Evolutionary conservation across 2,888 invertebrate species (phyloP), one percentile per base, ranked within the genome.

Genomic region (Tanypteryx hageni): DNA sequence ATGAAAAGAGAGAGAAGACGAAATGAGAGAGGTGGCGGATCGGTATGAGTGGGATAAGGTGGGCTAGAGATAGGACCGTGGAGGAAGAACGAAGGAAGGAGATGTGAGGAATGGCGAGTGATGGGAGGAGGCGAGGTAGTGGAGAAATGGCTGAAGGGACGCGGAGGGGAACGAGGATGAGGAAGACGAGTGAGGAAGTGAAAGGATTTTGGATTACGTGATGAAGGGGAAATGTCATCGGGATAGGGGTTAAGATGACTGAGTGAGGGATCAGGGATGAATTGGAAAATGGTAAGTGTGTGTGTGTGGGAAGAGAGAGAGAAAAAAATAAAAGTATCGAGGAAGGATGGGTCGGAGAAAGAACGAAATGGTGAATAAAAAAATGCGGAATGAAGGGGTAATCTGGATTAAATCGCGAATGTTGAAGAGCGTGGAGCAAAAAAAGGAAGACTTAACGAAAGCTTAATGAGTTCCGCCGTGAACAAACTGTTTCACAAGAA

Each of bases 161-260:
- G 76, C 5, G 11, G 76, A n/a, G 76, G 18, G 5, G 76, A n/a
- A 31, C 58, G 57, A 57, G 85, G 59, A n/a, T 5, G 59, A 14
- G 14, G 27, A 56, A 57, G 89, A 18, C 18, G 89, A n/a, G 27
- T 16, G 16, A 7, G 10, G 18, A 14, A 56, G 44, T 44, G 89
- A 68, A 68, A 89, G 64, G 89, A 44, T 44, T 89, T 31, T 31
- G 89, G 68, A 89, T 89, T 68, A 68, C 89, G 64, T 68, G 89
- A 89, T 68, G 68, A 68, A 44, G 68, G 89, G 68, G 61, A 89
- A 44, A 27, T 86, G 68, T 89, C 64, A 89, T 58, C 61, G 56
- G 68, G 44, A 89, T 89, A 56, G 64, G 64, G 89, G 89, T 68
- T 89, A 68, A 68, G 64, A 89, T 89, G 89, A 89, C 31, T 59